Evolutionary conservation across 2,888 invertebrate species (phyloP), one percentile per base, ranked within the genome.

Genomic region (Melinaea marsaeus): DNA sequence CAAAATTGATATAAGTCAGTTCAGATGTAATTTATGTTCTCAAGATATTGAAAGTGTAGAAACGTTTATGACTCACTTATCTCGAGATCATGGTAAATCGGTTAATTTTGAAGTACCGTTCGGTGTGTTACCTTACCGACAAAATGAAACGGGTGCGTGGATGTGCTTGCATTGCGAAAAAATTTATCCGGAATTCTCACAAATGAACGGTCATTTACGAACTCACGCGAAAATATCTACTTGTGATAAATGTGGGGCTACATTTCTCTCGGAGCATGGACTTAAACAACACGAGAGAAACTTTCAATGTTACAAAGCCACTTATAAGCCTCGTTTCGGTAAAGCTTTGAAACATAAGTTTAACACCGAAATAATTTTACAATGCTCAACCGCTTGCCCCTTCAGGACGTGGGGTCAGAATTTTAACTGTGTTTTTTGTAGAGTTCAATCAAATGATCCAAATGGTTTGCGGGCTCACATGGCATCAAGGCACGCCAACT

Each of bases 341-440:
- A 87, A 88, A 74, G 82, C 86, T 2, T 72, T 89, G 57, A 87
- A 89, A 71, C 83, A 89, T 72, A 81, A 85, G 45, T 85, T 85
- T 34, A 90, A 89, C 67, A 88, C 88, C 1, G 89, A 89, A 69
- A 88, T 89, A 13, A 90, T 90, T 62, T 72, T 90, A 1, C 86
- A 89, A 68, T 89, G 88, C 71, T 90, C 89, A 4, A 90, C 89
- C 0, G 90, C 88, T 2, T 83, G 84, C 54, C 90, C 90, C 0
- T 90, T 90, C 55, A 79, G 90, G 54, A 89, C 88, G 34, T 89
- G 89, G 89, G 89, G 88, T 0, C 88, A 89, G 68, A 89, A 89
- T 63, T 90, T 90, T 61, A 89, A 88, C 61, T 90, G 90, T 62
- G 85, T 88, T 0, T 84, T 89, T 57, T 90, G 90, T 64, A 74